Conservation (phyloP, 2,888 invertebrate species). For the Rhagonycha fulva region DNA sequence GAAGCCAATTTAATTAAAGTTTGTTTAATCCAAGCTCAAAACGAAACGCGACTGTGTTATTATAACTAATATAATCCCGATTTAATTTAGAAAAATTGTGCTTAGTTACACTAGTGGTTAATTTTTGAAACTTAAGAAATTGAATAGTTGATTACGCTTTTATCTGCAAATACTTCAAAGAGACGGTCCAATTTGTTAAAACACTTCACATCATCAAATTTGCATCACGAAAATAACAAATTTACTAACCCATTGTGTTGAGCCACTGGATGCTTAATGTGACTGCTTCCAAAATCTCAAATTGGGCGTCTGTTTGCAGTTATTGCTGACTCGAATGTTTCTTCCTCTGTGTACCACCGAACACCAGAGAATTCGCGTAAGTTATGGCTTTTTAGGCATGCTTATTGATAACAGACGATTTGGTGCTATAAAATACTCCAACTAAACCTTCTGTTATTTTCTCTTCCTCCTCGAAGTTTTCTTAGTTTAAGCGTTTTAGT, state of each 20-base stretch:
- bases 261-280: constrained; percentile 16
- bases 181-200: constrained; percentile 35
- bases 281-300: constrained; percentile 25
- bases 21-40: too few species aligned
- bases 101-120: background rate
- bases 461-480: background rate
- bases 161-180: constrained; percentile 36
- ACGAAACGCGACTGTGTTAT: too few species aligned
- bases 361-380: constrained; percentile 92
- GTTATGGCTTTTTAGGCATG: constrained; percentile 51
- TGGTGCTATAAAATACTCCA: background rate
- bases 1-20: too few species aligned
- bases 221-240: constrained; percentile 18
- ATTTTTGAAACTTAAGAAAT: background rate
- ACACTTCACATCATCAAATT: constrained; percentile 5
- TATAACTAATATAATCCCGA: background rate
- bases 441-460: background rate
- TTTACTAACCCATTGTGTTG: constrained; percentile 28
- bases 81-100: background rate
- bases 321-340: constrained; percentile 88
- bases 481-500: constrained; percentile 5
- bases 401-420: background rate
- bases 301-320: constrained; percentile 69
- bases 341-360: constrained; percentile 83
- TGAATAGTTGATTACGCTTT: background rate